phyloP scores from a whole-genome alignment of 2,888 invertebrate genomes.

The Dolichopus griseipennis region DNA sequence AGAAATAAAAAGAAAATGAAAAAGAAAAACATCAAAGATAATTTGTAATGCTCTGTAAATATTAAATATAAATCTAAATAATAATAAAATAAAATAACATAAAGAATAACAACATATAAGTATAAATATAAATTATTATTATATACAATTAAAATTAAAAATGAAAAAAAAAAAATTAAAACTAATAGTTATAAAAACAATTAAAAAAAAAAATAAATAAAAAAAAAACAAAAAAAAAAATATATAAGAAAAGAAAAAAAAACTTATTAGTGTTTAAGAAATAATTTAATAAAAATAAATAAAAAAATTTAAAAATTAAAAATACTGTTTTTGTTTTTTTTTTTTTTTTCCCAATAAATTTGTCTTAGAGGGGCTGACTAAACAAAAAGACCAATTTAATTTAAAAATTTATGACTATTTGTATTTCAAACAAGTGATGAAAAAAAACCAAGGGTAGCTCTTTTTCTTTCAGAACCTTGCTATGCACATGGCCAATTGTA shows the following conservation, averaged over 20 bases:
- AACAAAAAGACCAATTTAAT: background rate
- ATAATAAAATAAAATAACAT: background rate
- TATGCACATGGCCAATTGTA: too few species aligned
- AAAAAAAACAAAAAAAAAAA: background rate
- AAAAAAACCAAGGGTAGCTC: too few species aligned
- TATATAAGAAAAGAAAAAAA: background rate
- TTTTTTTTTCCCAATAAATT: too few species aligned
- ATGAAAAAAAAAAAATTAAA: constrained; percentile 2
- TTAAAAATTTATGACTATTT: background rate
- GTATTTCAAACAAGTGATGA: too few species aligned
- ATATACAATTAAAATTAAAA: constrained; percentile 17
- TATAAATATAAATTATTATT: background rate
- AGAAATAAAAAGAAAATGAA: constrained; percentile 30
- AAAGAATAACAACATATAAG: background rate
- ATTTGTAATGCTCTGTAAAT: constrained; percentile 25
- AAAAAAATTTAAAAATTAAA: background rate
- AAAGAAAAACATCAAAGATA: constrained; percentile 23
- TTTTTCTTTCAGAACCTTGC: too few species aligned
- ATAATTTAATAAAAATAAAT: constrained; percentile 6
- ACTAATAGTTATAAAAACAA: background rate
- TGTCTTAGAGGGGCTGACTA: too few species aligned
- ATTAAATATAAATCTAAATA: constrained; percentile 9
- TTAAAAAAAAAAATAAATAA: background rate
- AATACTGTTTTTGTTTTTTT: too few species aligned
- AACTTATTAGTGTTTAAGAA: background rate